These are phyloP conservation scores for Bombylius discolor DNA, from an alignment of 2,888 invertebrate genomes.

Conservation along the genomic window DNA sequence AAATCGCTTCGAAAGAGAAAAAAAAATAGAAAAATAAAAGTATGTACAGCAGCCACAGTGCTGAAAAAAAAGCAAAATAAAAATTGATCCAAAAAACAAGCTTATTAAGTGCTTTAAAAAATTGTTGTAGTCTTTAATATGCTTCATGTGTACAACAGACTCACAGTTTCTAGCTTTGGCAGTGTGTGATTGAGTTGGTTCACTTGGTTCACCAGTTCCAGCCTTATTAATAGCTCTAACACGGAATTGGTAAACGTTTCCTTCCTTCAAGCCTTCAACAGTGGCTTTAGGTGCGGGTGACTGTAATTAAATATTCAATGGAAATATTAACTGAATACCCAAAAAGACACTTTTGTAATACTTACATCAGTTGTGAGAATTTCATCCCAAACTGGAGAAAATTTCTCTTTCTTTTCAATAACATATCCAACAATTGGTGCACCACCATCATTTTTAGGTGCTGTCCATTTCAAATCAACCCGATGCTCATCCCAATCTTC, in stretches of 20 bases:
- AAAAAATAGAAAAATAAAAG: too few relatives aligned
- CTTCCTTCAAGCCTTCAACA: constrained; percentile 75
- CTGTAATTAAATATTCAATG: constrained; percentile 29
- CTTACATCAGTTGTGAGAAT: constrained; percentile 58
- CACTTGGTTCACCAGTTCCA: constrained; percentile 82
- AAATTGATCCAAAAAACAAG: too few relatives aligned
- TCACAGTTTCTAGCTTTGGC: constrained; percentile 79
- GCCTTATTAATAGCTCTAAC: constrained; percentile 90
- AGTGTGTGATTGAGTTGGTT: constrained; percentile 72
- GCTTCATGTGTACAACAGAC: constrained; percentile 24
- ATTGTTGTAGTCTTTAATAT: too few relatives aligned
- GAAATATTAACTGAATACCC: neutral
- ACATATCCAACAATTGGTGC: constrained; percentile 96
- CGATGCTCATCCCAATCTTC: constrained; percentile 83
- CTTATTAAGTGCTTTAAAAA: too few relatives aligned
- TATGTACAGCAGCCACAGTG: too few relatives aligned
- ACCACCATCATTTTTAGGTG: constrained; percentile 91
- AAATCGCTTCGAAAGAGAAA: constrained; percentile 2
- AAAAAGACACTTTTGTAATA: neutral
- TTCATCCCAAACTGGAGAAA: constrained; percentile 78
- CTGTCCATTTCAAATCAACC: constrained; percentile 84
- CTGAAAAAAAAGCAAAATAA: too few relatives aligned
- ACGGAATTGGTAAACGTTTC: constrained; percentile 90
- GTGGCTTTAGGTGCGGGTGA: constrained; percentile 67
- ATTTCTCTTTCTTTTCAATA: constrained; percentile 80